Conservation (phyloP, 30 jellyfish, hydroid and myxozoan genomes). For the Cassiopea xamachana region DNA sequence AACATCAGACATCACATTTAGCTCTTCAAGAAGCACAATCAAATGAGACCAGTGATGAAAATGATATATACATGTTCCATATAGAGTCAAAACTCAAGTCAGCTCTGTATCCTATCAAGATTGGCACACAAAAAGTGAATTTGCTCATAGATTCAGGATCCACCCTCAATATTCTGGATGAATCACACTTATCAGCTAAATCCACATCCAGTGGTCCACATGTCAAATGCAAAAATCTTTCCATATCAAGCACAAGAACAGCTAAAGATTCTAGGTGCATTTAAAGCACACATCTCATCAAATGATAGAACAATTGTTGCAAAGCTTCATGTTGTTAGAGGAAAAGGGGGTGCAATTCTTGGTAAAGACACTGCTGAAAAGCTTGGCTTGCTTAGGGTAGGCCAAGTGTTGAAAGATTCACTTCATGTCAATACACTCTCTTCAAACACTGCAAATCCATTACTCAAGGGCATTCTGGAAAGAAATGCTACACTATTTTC, state of each 20-base stretch:
- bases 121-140: no score
- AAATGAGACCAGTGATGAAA: no score
- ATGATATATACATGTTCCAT: no score
- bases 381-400: not conserved
- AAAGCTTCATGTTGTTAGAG: not conserved
- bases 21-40: no score
- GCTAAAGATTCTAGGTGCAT: not conserved
- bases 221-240: not conserved
- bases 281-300: not conserved
- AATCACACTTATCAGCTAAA: no score
- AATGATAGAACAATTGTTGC: not conserved
- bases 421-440: not conserved
- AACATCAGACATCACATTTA: no score
- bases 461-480: not conserved
- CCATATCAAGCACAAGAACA: not conserved
- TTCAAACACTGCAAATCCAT: not conserved
- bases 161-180: not conserved
- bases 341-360: not conserved
- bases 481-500: conserved; percentile 1
- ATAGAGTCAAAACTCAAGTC: no score
- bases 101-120: no score
- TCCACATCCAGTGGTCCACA: not conserved
- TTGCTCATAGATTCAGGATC: not conserved
- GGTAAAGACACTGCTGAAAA: not conserved
- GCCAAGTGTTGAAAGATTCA: not conserved